Evolutionary conservation across 2,113 vertebrate species (phyloP).

Genomic region (Ginglymostoma cirratum): DNA sequence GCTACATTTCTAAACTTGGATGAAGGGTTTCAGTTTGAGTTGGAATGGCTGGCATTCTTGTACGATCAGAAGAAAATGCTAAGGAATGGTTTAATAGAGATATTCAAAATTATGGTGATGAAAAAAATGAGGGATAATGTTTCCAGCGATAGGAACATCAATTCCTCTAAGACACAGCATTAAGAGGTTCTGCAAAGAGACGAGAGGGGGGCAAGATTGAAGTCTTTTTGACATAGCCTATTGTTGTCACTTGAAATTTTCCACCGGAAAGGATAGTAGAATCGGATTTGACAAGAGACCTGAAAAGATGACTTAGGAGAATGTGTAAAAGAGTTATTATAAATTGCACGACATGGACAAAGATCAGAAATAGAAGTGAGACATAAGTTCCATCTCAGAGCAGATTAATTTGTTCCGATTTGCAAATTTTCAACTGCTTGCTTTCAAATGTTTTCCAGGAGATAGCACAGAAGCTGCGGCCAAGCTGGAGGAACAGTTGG

Average conservation of each 20-base stretch:
- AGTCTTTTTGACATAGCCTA: not conserved
- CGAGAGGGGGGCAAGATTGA: not conserved
- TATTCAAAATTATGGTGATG: not conserved
- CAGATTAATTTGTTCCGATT: not conserved
- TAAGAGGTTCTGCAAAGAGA: not conserved
- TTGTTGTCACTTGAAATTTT: not conserved
- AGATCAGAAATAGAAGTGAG: not conserved
- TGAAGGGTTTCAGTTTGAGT: not conserved
- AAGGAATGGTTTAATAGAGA: not conserved
- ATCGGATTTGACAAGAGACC: too few relatives aligned
- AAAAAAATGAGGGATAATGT: too few relatives aligned
- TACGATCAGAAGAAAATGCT: not conserved
- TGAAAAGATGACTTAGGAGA: too few relatives aligned
- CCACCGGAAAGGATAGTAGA: too few relatives aligned
- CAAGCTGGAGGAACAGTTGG: not conserved
- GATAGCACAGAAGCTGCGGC: accelerated
- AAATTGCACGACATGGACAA: too few relatives aligned
- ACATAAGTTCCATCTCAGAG: not conserved
- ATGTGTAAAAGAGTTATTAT: too few relatives aligned
- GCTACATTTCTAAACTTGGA: not conserved
- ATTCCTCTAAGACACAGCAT: not conserved
- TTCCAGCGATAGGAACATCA: too few relatives aligned
- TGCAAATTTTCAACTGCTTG: not conserved
- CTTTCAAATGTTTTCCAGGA: not conserved
- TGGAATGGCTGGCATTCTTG: not conserved